These are phyloP conservation scores for Junonia oenone DNA, from an alignment of 2,888 invertebrate species.

Conservation along the genomic window DNA sequence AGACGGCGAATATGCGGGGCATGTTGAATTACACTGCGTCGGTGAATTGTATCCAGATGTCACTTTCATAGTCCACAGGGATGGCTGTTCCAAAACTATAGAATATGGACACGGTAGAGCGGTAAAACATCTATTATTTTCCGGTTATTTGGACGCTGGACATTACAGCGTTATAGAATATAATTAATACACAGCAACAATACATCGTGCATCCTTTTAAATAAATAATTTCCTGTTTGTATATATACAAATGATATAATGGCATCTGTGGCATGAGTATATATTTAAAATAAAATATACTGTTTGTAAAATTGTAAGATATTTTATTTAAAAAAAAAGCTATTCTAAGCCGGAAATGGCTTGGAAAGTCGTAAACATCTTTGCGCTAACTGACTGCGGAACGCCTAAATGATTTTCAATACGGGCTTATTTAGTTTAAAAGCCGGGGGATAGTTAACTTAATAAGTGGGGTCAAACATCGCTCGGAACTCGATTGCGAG, in stretches of 20 bases:
- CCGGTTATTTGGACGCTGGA: slow-evolving; percentile 61
- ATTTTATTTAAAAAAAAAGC: too few relatives aligned
- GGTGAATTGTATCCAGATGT: slow-evolving; percentile 56
- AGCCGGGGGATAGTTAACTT: slow-evolving; percentile 30
- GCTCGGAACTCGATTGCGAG: slow-evolving; percentile 30
- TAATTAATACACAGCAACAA: slow-evolving; percentile 29
- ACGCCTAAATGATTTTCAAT: slow-evolving; percentile 21
- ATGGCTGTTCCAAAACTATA: slow-evolving; percentile 49
- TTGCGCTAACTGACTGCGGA: neutral
- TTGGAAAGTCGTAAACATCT: neutral
- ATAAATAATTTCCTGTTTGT: neutral
- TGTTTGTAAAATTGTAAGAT: too few relatives aligned
- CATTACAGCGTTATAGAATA: slow-evolving; percentile 68
- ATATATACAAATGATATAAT: too few relatives aligned
- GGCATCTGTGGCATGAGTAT: too few relatives aligned
- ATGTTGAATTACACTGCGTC: slow-evolving; percentile 60
- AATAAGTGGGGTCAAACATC: slow-evolving; percentile 34
- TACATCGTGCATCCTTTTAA: neutral
- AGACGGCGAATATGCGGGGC: slow-evolving; percentile 66
- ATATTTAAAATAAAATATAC: too few relatives aligned
- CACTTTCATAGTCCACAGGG: slow-evolving; percentile 60
- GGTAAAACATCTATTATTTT: slow-evolving; percentile 59
- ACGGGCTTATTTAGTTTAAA: slow-evolving; percentile 21
- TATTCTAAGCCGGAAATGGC: neutral
- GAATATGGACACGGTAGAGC: slow-evolving; percentile 58